phyloP scores from a whole-genome alignment of 2,888 invertebrate species.

The Crocallis elinguaria region DNA sequence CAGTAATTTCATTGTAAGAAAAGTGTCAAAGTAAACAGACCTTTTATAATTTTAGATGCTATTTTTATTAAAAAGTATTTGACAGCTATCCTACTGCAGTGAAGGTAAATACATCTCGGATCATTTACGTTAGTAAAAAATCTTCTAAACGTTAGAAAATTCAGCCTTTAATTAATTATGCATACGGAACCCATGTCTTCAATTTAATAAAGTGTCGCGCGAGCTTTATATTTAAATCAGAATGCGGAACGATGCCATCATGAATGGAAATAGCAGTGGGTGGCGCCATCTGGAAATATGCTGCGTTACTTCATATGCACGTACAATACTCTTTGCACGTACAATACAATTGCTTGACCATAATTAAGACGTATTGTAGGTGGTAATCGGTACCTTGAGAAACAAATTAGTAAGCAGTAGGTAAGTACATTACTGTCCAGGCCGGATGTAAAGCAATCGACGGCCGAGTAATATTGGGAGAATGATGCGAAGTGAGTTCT shows the following conservation, averaged over 20 bases:
- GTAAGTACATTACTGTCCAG: no score
- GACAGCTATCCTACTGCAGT: background rate
- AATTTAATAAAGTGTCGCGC: slow-evolving; percentile 45
- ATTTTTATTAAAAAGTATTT: background rate
- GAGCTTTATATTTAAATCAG: slow-evolving; percentile 44
- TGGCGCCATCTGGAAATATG: slow-evolving; percentile 32
- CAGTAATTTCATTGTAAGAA: no score
- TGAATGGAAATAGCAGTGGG: slow-evolving; percentile 36
- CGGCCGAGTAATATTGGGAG: no score
- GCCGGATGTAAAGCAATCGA: no score
- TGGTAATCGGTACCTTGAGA: no score
- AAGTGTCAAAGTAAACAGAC: no score
- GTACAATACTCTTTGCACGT: background rate
- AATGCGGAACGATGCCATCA: slow-evolving; percentile 51
- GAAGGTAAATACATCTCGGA: no score
- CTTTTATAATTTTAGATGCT: no score
- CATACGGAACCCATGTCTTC: slow-evolving; percentile 14
- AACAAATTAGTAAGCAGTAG: no score
- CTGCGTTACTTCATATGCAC: slow-evolving; percentile 9
- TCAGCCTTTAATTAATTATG: background rate
- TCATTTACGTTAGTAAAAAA: no score
- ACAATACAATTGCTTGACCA: background rate
- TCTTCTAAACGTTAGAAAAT: background rate
- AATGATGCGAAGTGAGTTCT: no score
- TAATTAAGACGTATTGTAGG: no score